A percentile compares a stretch with the other conserved stretches of the same genome.
phyloP scores from a whole-genome alignment of 2,888 invertebrate genomes.

The Willowsia nigromaculata region DNA sequence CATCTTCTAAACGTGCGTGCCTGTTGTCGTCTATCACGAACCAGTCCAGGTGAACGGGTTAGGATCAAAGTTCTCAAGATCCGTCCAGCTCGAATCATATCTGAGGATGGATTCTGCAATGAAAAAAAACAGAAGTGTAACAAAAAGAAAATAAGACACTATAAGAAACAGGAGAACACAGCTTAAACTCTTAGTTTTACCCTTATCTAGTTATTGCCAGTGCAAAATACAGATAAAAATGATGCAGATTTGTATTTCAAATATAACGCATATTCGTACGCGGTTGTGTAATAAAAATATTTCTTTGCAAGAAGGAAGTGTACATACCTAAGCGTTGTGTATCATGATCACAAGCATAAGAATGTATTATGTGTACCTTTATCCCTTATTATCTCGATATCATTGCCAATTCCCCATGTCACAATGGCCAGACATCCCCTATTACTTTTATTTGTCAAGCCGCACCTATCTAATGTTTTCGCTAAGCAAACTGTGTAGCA shows the following conservation, averaged over 20 bases:
- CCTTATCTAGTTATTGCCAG: no score
- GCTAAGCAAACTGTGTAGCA: neutral
- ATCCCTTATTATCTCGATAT: no score
- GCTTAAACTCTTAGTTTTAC: no score
- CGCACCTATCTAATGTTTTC: conserved; percentile 56
- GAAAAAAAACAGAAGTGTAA: conserved; percentile 31
- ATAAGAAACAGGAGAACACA: neutral
- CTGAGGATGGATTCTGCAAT: conserved; percentile 84
- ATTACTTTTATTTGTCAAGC: conserved; percentile 49
- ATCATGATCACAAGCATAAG: no score
- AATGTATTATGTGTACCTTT: no score
- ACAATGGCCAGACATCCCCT: conserved; percentile 17
- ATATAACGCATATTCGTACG: no score
- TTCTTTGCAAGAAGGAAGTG: no score
- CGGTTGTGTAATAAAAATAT: no score
- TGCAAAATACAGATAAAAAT: no score
- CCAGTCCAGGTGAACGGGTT: conserved; percentile 84
- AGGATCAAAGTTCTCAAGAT: conserved; percentile 86
- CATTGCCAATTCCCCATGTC: conserved; percentile 48
- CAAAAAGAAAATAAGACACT: conserved; percentile 1
- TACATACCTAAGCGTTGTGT: no score
- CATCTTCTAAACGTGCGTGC: conserved; percentile 80
- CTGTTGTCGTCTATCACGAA: conserved; percentile 83
- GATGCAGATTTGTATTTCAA: no score
- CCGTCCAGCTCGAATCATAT: conserved; percentile 86